phyloP scores from a whole-genome alignment of 1,140 invertebrate genomes.

The Drosophila navojoa region DNA sequence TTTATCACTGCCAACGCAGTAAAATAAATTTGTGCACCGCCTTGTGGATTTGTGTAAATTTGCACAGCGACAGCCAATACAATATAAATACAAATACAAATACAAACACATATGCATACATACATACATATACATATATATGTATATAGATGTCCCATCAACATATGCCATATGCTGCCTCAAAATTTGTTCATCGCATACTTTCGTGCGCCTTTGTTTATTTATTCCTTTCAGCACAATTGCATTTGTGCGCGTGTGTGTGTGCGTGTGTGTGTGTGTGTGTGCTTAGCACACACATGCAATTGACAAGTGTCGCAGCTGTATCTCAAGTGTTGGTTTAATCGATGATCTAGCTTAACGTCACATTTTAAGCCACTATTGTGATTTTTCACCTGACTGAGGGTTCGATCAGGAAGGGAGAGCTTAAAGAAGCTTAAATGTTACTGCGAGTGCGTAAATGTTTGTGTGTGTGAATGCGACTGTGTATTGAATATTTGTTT shows the following conservation, averaged over 20 bases:
- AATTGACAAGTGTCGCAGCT: neutral
- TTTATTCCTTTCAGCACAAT: neutral
- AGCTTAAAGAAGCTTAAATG: neutral
- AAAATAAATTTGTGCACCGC: slow-evolving; percentile 68
- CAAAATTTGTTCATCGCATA: slow-evolving; percentile 62
- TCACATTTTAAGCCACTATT: neutral
- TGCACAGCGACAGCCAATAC: slow-evolving; percentile 33
- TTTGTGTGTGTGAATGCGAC: no score
- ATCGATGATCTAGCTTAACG: neutral
- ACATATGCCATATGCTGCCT: slow-evolving; percentile 54
- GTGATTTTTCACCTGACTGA: neutral
- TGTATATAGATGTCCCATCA: neutral
- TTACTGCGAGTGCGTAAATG: no score
- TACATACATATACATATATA: no score
- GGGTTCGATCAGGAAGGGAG: no score
- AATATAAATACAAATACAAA: slow-evolving; percentile 15
- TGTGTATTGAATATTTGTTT: no score
- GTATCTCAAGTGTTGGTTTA: neutral
- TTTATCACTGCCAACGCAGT: slow-evolving; percentile 74
- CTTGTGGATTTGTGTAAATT: slow-evolving; percentile 73
- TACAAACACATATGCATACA: slow-evolving; percentile 15
- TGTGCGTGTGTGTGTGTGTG: neutral
- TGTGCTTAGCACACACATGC: neutral
- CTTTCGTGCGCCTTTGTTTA: slow-evolving; percentile 44
- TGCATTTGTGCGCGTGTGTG: neutral